Conservation (phyloP, 2,113 vertebrate species). For the Xenopus tropicalis region DNA sequence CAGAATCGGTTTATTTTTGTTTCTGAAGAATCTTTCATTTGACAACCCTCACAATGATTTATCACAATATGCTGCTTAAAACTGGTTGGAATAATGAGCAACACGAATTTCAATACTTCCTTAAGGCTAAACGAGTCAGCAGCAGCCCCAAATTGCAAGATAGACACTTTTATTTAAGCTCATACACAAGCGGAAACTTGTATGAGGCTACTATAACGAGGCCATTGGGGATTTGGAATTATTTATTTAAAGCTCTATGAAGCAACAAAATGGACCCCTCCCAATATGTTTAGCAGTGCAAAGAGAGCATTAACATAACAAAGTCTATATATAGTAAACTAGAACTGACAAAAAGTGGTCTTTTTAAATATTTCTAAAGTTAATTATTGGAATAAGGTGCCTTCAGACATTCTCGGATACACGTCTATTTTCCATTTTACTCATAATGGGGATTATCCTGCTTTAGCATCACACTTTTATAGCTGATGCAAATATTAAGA, state of each 20-base stretch:
- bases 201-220: conserved; percentile 65
- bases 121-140: conserved; percentile 58
- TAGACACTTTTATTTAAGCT: conserved; percentile 49
- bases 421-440: neutral
- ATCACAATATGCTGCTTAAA: conserved; percentile 57
- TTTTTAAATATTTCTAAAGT: neutral
- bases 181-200: conserved; percentile 60
- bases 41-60: conserved; percentile 58
- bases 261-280: conserved; percentile 51
- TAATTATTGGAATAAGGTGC: conserved; percentile 16
- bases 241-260: conserved; percentile 62
- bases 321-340: conserved; percentile 41
- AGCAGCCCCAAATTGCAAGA: conserved; percentile 54
- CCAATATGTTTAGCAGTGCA: conserved; percentile 55
- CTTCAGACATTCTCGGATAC: neutral
- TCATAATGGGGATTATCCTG: conserved; percentile 15
- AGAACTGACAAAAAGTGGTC: neutral
- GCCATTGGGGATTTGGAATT: conserved; percentile 59
- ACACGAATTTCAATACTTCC: conserved; percentile 59
- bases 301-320: conserved; percentile 50
- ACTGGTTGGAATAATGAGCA: conserved; percentile 55
- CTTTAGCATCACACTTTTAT: conserved; percentile 12
- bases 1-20: conserved; percentile 51
- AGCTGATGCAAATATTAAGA: conserved; percentile 14
- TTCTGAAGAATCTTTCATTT: conserved; percentile 52